phyloP scores from a whole-genome alignment of 2,113 vertebrate genomes.

The Macrotis lagotis region DNA sequence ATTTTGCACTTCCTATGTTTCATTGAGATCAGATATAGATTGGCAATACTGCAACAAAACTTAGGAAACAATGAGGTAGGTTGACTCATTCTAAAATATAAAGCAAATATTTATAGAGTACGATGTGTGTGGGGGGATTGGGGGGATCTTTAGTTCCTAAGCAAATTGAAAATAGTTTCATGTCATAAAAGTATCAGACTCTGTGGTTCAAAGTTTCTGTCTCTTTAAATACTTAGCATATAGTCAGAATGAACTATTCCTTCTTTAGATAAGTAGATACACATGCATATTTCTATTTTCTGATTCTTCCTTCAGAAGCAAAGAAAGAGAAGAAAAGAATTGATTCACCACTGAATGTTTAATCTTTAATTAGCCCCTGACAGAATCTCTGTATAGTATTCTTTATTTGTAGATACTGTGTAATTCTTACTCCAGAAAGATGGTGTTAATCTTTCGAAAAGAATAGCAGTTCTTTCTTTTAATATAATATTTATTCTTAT shows the following conservation, averaged over 20 bases:
- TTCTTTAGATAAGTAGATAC: background rate
- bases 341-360: background rate
- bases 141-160: conserved; percentile 24
- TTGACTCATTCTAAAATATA: conserved; percentile 3
- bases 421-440: background rate
- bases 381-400: background rate
- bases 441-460: background rate
- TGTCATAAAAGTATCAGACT: conserved; percentile 25
- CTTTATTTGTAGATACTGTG: background rate
- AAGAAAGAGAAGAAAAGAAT: background rate
- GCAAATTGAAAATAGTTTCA: conserved; percentile 34
- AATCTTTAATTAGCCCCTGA: background rate
- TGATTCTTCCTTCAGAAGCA: background rate
- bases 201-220: background rate
- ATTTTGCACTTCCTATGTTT: conserved; percentile 14
- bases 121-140: too few species aligned
- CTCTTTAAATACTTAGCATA: conserved; percentile 21
- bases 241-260: background rate
- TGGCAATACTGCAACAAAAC: conserved; percentile 3
- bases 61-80: conserved; percentile 28
- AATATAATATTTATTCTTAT: background rate
- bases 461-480: background rate
- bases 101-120: conserved; percentile 23
- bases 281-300: background rate
- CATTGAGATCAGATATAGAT: background rate